phyloP scores from a whole-genome alignment of 2,888 invertebrate species.

The Erebia ligea region DNA sequence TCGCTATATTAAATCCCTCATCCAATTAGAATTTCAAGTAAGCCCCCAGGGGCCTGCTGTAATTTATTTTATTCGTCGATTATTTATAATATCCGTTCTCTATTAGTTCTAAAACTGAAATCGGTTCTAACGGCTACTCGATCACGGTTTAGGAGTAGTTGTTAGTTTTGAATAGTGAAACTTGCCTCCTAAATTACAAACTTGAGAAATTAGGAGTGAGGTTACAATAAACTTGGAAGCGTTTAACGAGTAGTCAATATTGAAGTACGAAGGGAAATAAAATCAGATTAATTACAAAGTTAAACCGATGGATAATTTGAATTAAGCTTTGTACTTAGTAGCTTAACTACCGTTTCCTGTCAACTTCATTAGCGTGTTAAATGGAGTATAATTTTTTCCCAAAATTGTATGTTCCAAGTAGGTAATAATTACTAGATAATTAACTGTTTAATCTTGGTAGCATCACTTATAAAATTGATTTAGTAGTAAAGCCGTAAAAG shows the following conservation, averaged over 20 bases:
- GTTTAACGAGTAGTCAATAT: conserved; percentile 2
- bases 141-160: conserved; percentile 3
- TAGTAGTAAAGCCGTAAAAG: too few species aligned
- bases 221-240: conserved; percentile 9
- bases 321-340: background rate
- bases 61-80: conserved; percentile 5
- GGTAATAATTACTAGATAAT: too few species aligned
- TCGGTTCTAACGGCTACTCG: conserved; percentile 12
- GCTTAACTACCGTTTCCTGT: background rate
- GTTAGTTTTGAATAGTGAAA: conserved; percentile 17
- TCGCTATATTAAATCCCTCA: too few species aligned
- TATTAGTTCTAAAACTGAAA: background rate
- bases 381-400: too few species aligned
- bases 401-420: too few species aligned
- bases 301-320: background rate
- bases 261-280: conserved; percentile 3
- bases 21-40: background rate
- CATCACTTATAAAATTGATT: too few species aligned
- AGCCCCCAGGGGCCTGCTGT: background rate
- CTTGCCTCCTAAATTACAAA: conserved; percentile 19
- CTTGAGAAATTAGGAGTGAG: conserved; percentile 14
- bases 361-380: too few species aligned
- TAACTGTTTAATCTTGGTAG: too few species aligned
- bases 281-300: background rate
- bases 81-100: background rate